phyloP scores from a whole-genome alignment of 2,113 vertebrate species.

The Turnix velox region DNA sequence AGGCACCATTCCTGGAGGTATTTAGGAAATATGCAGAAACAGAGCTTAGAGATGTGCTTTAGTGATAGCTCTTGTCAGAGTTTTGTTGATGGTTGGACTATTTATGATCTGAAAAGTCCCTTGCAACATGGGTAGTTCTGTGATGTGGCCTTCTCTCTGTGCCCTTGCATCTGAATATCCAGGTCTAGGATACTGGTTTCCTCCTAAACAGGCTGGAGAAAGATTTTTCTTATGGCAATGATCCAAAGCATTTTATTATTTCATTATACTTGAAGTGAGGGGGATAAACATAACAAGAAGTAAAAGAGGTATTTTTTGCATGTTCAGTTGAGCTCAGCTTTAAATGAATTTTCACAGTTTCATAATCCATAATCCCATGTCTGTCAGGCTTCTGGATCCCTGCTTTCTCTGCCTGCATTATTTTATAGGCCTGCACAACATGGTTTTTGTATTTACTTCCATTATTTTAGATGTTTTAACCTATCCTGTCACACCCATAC shows the following conservation, averaged over 20 bases:
- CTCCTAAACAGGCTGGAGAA: background rate
- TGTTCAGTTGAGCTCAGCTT: too few relatives aligned
- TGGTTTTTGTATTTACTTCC: background rate
- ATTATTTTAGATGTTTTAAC: background rate
- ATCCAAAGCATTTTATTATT: background rate
- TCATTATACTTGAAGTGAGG: background rate
- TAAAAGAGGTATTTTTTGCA: background rate
- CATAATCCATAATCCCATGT: rapidly evolving
- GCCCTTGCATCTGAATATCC: background rate
- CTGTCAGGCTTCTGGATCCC: background rate
- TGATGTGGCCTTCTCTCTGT: background rate
- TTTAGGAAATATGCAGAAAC: too few relatives aligned
- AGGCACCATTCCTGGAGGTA: too few relatives aligned
- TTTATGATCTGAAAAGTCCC: too few relatives aligned
- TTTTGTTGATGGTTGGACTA: too few relatives aligned
- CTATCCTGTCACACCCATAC: background rate
- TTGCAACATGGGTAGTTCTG: too few relatives aligned
- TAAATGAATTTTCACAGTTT: background rate
- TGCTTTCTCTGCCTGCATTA: background rate
- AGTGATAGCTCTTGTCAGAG: too few relatives aligned
- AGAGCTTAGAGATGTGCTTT: too few relatives aligned
- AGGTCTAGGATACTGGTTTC: background rate
- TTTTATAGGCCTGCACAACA: background rate
- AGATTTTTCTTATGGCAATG: rapidly evolving
- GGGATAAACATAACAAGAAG: background rate